Conservation (phyloP, 2,888 invertebrate species). For the Caenorhabditis afra region DNA sequence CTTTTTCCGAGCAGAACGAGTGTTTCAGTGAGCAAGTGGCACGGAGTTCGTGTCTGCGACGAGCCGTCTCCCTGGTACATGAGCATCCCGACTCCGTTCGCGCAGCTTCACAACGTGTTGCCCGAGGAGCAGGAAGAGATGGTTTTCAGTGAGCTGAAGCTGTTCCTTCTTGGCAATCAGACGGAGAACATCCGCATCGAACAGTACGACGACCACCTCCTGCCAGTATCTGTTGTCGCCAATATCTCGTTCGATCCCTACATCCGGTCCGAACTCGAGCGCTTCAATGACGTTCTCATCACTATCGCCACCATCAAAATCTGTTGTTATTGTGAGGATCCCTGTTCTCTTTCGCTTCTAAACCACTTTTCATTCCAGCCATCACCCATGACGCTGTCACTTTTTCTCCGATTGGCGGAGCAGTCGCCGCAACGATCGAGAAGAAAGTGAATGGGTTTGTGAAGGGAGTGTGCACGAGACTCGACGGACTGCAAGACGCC, state of each 20-base stretch:
- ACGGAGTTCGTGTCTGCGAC: conserved; percentile 32
- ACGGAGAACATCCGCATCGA: conserved; percentile 57
- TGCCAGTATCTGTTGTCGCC: conserved; percentile 34
- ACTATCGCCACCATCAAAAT: conserved; percentile 51
- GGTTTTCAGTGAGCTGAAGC: conserved; percentile 49
- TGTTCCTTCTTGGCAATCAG: conserved; percentile 53
- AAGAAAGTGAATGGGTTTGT: conserved; percentile 48
- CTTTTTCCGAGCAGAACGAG: not conserved
- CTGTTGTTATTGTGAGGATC: conserved; percentile 35
- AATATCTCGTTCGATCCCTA: conserved; percentile 59
- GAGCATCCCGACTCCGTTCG: conserved; percentile 49
- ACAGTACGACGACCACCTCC: conserved; percentile 22
- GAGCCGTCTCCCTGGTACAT: conserved; percentile 57
- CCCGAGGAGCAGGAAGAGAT: conserved; percentile 58
- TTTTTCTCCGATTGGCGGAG: conserved; percentile 36
- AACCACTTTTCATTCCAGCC: conserved; percentile 1
- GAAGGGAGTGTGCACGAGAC: conserved; percentile 27
- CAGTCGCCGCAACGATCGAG: conserved; percentile 42
- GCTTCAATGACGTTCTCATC: conserved; percentile 48
- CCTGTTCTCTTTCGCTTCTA: not conserved
- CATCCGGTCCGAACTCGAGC: conserved; percentile 50
- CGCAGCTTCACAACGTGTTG: conserved; percentile 44
- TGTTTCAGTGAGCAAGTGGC: conserved; percentile 44
- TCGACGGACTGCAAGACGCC: conserved; percentile 39
- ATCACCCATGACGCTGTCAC: conserved; percentile 51